Percentiles rank a stretch among this genome's conserved stretches.
These are phyloP conservation scores for Paramacrobiotus metropolitanus DNA, from an alignment of 1,140 invertebrate species.

Conservation along the genomic window DNA sequence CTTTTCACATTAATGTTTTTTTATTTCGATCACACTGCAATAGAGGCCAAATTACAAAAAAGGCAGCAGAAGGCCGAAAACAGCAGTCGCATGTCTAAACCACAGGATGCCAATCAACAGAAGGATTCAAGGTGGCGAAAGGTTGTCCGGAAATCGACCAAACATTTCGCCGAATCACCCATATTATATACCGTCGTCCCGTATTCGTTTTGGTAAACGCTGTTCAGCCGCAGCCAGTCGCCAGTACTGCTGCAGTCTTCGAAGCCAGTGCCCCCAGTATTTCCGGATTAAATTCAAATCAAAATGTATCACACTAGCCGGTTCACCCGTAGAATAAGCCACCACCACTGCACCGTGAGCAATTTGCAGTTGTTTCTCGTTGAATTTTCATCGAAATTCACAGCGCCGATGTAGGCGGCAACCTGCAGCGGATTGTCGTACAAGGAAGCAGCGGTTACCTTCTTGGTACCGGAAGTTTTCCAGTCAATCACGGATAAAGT, in stretches of 20 bases:
- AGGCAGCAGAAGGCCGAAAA: no score
- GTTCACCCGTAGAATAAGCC: not conserved
- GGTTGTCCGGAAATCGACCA: no score
- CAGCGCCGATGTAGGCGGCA: not conserved
- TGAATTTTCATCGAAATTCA: not conserved
- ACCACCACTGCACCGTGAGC: not conserved
- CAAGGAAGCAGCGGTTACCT: not conserved
- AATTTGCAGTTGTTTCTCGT: not conserved
- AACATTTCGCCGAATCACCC: no score
- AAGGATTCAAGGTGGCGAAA: no score
- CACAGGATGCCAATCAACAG: no score
- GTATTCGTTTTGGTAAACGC: not conserved
- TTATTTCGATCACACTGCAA: no score
- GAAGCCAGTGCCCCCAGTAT: not conserved
- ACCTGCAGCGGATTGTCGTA: not conserved
- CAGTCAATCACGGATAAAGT: not conserved
- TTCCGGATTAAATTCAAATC: not conserved
- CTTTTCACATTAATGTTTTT: no score
- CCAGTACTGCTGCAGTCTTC: conserved; percentile 1
- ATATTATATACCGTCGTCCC: no score
- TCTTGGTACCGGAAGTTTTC: not conserved
- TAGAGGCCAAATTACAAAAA: no score
- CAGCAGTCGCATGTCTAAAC: no score
- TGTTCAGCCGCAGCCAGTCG: not conserved
- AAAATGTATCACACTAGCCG: not conserved